Percentiles rank a stretch among this genome's conserved stretches.
phyloP scores from a whole-genome alignment of 53 echinoderm and acorn worm species.

The Zoroaster sp. region DNA sequence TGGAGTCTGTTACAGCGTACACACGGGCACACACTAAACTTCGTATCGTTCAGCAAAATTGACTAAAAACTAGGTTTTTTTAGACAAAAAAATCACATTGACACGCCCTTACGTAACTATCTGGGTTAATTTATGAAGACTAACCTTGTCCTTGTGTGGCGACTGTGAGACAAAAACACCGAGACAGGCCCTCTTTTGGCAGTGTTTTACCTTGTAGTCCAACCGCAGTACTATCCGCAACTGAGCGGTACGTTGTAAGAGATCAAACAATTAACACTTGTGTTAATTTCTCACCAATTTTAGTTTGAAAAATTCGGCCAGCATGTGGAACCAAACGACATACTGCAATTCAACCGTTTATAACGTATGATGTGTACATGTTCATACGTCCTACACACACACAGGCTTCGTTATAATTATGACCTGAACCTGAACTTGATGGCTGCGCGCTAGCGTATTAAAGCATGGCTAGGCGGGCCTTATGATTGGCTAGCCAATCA shows the following conservation, averaged over 20 bases:
- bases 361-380: slow-evolving; percentile 1
- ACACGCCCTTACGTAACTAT: slow-evolving; percentile 72
- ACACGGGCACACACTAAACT: slow-evolving; percentile 1
- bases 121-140: slow-evolving; percentile 55
- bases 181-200: not conserved
- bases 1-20: not conserved
- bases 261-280: not conserved
- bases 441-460: slow-evolving; percentile 51
- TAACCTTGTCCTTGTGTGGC: slow-evolving; percentile 50
- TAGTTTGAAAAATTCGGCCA: not conserved
- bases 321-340: not conserved
- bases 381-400: not conserved
- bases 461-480: slow-evolving; percentile 56
- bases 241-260: not conserved
- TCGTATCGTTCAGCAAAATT: not conserved
- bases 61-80: not conserved
- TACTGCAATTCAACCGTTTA: slow-evolving; percentile 14
- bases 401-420: slow-evolving; percentile 61
- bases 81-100: not conserved
- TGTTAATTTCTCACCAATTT: slow-evolving; percentile 8
- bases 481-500: slow-evolving; percentile 43
- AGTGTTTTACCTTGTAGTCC: not conserved
- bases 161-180: slow-evolving; percentile 26
- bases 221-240: not conserved
- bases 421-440: slow-evolving; percentile 85